phyloP scores from a whole-genome alignment of 2,113 vertebrate species.

The Microcebus tavaratra region DNA sequence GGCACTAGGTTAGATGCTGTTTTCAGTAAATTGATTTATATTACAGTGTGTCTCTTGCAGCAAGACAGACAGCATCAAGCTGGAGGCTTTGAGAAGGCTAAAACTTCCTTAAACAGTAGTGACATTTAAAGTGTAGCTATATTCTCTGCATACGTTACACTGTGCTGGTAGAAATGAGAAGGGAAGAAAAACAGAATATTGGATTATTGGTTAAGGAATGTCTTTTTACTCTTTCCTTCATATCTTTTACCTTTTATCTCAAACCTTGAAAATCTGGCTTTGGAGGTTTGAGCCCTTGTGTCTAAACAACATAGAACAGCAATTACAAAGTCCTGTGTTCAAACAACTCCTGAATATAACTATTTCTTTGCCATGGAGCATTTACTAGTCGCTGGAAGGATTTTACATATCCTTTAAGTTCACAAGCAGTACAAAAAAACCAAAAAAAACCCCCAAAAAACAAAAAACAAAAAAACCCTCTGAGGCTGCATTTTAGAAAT shows the following conservation, averaged over 20 bases:
- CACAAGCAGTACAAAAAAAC: neutral
- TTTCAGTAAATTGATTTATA: constrained; percentile 56
- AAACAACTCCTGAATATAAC: neutral
- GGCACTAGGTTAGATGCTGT: constrained; percentile 4
- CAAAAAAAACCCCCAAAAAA: neutral
- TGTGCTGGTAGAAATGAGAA: constrained; percentile 38
- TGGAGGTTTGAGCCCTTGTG: neutral
- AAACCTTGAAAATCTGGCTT: constrained; percentile 29
- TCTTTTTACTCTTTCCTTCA: constrained; percentile 19
- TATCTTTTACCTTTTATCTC: neutral
- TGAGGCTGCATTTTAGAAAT: constrained; percentile 63
- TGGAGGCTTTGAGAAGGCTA: neutral
- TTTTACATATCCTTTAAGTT: constrained; percentile 63
- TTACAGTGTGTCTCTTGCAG: constrained; percentile 45
- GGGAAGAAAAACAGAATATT: constrained; percentile 43
- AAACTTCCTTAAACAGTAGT: constrained; percentile 2
- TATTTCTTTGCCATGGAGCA: constrained; percentile 34
- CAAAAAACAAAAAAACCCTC: neutral
- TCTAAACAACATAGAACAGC: constrained; percentile 45
- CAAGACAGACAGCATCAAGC: neutral
- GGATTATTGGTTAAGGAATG: constrained; percentile 25
- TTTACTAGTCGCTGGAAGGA: constrained; percentile 41
- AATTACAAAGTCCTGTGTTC: neutral
- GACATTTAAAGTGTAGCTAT: constrained; percentile 24
- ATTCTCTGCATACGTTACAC: neutral